Evolutionary conservation across 2,797 vertebrate genomes (phyloP).

Genomic region (Coluber constrictor): DNA sequence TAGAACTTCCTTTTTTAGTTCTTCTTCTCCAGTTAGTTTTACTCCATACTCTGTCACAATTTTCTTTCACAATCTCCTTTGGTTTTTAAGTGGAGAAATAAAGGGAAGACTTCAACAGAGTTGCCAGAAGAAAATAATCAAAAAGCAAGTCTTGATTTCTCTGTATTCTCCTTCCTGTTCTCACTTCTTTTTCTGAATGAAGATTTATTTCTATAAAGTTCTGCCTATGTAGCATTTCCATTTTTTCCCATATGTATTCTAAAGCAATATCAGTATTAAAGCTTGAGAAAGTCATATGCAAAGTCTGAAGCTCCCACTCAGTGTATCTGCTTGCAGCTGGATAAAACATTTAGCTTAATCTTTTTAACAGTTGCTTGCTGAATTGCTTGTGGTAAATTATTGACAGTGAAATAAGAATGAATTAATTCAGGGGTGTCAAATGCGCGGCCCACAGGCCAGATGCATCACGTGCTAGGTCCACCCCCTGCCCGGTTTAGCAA

Average conservation of each 20-base stretch:
- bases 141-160: accelerated
- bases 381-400: background rate
- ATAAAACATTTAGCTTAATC: background rate
- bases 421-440: background rate
- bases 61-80: background rate
- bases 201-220: constrained; percentile 1
- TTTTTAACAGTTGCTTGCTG: background rate
- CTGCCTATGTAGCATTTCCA: background rate
- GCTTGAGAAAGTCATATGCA: background rate
- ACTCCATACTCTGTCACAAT: background rate
- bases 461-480: too few relatives aligned
- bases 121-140: constrained; percentile 14
- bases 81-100: constrained; percentile 33
- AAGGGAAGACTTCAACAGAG: background rate
- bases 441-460: too few relatives aligned
- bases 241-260: background rate
- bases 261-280: background rate
- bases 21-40: background rate
- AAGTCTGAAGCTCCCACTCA: background rate
- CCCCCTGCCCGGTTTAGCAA: too few relatives aligned
- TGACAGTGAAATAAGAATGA: background rate
- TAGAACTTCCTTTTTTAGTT: background rate
- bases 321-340: background rate
- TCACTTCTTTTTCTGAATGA: background rate
- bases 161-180: background rate